Conservation (phyloP, 2,113 vertebrate genomes). For the Taurulus bubalis region DNA sequence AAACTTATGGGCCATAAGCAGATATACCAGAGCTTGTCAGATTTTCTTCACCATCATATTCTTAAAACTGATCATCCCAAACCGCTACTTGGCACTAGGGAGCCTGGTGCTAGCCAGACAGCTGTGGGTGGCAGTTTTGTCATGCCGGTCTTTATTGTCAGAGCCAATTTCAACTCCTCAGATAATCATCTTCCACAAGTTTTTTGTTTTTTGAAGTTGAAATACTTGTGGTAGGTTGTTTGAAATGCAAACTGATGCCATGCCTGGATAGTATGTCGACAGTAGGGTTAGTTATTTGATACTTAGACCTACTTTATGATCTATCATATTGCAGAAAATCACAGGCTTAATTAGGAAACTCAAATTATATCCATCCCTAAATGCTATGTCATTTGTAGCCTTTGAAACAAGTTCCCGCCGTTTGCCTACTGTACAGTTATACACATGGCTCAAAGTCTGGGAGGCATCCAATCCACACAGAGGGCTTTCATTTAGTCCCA, state of each 20-base stretch:
- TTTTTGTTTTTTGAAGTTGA: conserved; percentile 10
- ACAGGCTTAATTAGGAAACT: conserved; percentile 66
- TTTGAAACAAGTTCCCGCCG: conserved; percentile 64
- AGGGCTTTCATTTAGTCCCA: conserved; percentile 74
- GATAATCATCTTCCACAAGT: conserved; percentile 44
- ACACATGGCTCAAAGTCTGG: conserved; percentile 58
- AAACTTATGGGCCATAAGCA: conserved; percentile 4
- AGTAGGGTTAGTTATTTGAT: conserved; percentile 36
- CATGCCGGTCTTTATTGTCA: conserved; percentile 27
- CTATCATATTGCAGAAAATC: conserved; percentile 56
- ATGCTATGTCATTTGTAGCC: conserved; percentile 70
- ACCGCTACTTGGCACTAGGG: conserved; percentile 16
- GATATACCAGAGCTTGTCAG: conserved; percentile 10
- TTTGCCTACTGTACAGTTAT: conserved; percentile 57
- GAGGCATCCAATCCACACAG: conserved; percentile 66
- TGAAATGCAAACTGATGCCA: conserved; percentile 50
- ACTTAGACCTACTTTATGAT: conserved; percentile 47
- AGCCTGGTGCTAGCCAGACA: background rate
- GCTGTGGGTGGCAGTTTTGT: conserved; percentile 29
- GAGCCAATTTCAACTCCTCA: conserved; percentile 31
- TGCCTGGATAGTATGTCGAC: conserved; percentile 17
- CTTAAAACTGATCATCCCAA: conserved; percentile 19
- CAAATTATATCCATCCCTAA: conserved; percentile 72
- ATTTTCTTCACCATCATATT: conserved; percentile 33
- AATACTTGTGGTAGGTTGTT: conserved; percentile 30